These are phyloP conservation scores for Chionoecetes opilio DNA, from an alignment of 1,140 invertebrate genomes.

Conservation along the genomic window DNA sequence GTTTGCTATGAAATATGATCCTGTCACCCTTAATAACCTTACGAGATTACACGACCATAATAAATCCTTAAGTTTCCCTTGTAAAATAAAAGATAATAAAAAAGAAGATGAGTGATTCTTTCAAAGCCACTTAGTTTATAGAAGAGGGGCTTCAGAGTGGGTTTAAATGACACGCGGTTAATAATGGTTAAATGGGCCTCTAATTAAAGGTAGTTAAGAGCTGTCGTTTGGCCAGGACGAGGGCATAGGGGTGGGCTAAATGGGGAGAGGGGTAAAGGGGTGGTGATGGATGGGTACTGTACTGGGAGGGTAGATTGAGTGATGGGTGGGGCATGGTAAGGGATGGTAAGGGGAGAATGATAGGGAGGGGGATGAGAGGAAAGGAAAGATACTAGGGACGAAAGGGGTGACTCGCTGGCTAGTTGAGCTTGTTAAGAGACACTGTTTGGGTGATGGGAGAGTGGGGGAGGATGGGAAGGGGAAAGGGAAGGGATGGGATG, in stretches of 20 bases:
- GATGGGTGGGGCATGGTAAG: background rate
- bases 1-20: too few species aligned
- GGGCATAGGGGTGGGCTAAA: conserved; percentile 50
- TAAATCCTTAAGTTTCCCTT: too few species aligned
- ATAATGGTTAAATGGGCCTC: background rate
- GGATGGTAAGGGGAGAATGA: background rate
- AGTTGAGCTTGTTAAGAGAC: too few species aligned
- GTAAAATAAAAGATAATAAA: too few species aligned
- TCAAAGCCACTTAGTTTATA: background rate
- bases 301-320: background rate
- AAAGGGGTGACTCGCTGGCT: too few species aligned
- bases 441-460: too few species aligned
- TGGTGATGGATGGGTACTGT: background rate
- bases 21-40: too few species aligned
- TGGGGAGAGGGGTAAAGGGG: background rate
- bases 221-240: conserved; percentile 36
- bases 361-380: background rate
- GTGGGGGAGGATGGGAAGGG: background rate
- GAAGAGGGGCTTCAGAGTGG: background rate
- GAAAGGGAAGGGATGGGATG: background rate
- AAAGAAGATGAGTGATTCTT: background rate
- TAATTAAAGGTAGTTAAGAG: conserved; percentile 24
- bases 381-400: too few species aligned
- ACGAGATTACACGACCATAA: too few species aligned
- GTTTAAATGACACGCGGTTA: background rate